phyloP scores from a whole-genome alignment of 2,888 invertebrate species.

The Microctonus aethiopoides region DNA sequence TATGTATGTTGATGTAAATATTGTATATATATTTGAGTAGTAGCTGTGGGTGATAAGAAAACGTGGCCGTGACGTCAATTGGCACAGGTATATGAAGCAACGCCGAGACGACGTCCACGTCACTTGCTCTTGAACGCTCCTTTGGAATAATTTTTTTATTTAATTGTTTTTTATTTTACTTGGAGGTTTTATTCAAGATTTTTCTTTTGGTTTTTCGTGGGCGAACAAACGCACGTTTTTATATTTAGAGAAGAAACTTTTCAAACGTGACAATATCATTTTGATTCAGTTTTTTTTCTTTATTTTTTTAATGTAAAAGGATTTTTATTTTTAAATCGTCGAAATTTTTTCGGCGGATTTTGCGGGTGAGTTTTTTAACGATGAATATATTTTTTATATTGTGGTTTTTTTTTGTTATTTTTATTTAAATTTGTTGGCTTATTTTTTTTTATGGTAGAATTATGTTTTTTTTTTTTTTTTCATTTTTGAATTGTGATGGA shows the following conservation, averaged over 20 bases:
- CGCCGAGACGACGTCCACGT: constrained; percentile 61
- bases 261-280: too few species aligned
- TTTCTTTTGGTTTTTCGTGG: neutral
- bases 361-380: neutral
- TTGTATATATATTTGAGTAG: neutral
- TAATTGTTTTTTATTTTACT: constrained; percentile 37
- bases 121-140: constrained; percentile 59
- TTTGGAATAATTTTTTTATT: constrained; percentile 47
- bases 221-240: too few species aligned
- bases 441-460: too few species aligned
- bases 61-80: constrained; percentile 62
- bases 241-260: too few species aligned
- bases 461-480: too few species aligned
- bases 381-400: too few species aligned
- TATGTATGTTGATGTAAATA: neutral
- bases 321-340: neutral
- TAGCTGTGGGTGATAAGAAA: constrained; percentile 59
- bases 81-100: constrained; percentile 65
- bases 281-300: neutral
- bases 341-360: neutral
- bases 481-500: too few species aligned
- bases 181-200: neutral
- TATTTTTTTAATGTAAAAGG: neutral
- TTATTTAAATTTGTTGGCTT: too few species aligned
- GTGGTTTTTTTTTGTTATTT: too few species aligned